Evolutionary conservation across 1,140 invertebrate species (phyloP).

Genomic region (Leptinotarsa defecta): DNA sequence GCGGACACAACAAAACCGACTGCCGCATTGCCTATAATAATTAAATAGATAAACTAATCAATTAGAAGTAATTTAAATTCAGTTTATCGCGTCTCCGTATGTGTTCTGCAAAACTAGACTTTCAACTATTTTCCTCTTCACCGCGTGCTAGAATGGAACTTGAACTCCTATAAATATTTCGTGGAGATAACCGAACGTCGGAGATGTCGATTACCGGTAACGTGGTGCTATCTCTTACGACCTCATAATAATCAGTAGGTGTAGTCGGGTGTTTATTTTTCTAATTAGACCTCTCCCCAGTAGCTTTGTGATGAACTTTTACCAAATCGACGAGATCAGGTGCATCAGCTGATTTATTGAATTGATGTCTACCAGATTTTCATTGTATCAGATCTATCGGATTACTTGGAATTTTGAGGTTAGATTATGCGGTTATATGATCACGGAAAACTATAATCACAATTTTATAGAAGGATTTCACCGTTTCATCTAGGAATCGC

Average conservation of each 20-base stretch:
- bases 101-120: slow-evolving; percentile 40
- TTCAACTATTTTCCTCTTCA: slow-evolving; percentile 36
- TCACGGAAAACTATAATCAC: too few relatives aligned
- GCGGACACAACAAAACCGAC: slow-evolving; percentile 34
- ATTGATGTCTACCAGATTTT: background rate
- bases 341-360: slow-evolving; percentile 9
- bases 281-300: slow-evolving; percentile 18
- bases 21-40: slow-evolving; percentile 43
- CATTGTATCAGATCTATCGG: background rate
- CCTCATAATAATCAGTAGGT: slow-evolving; percentile 22
- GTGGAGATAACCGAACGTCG: background rate
- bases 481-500: too few relatives aligned
- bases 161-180: slow-evolving; percentile 29
- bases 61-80: slow-evolving; percentile 45
- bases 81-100: slow-evolving; percentile 33
- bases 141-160: slow-evolving; percentile 7
- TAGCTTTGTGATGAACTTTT: slow-evolving; percentile 8
- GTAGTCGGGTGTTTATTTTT: slow-evolving; percentile 23
- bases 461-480: too few relatives aligned
- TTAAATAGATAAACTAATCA: slow-evolving; percentile 47
- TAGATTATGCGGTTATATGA: too few relatives aligned
- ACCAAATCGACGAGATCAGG: background rate
- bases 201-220: background rate
- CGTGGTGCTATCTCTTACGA: slow-evolving; percentile 3
- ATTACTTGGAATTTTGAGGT: too few relatives aligned